Percentiles rank a stretch among this genome's conserved stretches.
These are phyloP conservation scores for Mormyrus proboscirostris DNA, from an alignment of 2,797 vertebrate species.

Conservation along the genomic window DNA sequence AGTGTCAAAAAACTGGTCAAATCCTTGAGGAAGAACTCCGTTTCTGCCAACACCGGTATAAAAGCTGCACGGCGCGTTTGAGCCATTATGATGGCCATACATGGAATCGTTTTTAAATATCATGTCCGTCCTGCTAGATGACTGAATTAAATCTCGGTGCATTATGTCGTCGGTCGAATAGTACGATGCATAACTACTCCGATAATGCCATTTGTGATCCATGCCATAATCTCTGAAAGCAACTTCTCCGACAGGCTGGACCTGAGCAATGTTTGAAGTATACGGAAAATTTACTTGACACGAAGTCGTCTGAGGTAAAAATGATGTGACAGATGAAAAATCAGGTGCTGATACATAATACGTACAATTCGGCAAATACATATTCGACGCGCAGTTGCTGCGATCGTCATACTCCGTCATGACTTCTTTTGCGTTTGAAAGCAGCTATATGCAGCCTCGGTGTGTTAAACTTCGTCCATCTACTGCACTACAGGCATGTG, in stretches of 20 bases:
- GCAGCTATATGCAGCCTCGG: slow-evolving; percentile 54
- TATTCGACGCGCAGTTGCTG: slow-evolving; percentile 83
- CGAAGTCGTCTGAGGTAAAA: slow-evolving; percentile 88
- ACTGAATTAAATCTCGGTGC: slow-evolving; percentile 92
- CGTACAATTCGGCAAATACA: slow-evolving; percentile 95
- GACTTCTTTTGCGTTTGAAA: slow-evolving; percentile 67
- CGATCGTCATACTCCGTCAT: slow-evolving; percentile 99
- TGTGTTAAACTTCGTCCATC: slow-evolving; percentile 95
- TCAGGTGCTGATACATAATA: slow-evolving; percentile 95
- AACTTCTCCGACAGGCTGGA: slow-evolving; percentile 93
- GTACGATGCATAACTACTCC: slow-evolving; percentile 86
- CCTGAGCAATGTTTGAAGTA: slow-evolving; percentile 85
- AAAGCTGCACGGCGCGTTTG: slow-evolving; percentile 76
- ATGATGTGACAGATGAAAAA: slow-evolving; percentile 90
- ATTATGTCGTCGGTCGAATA: slow-evolving; percentile 92
- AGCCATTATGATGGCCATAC: slow-evolving; percentile 70
- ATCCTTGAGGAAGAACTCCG: slow-evolving; percentile 92
- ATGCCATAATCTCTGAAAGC: slow-evolving; percentile 96
- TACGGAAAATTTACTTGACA: slow-evolving; percentile 97
- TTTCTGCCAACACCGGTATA: slow-evolving; percentile 83
- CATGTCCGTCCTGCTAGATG: slow-evolving; percentile 81
- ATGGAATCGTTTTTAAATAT: slow-evolving; percentile 85
- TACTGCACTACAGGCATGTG: slow-evolving; percentile 83
- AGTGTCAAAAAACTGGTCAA: slow-evolving; percentile 92
- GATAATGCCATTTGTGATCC: slow-evolving; percentile 97